A percentile compares a stretch with the other conserved stretches of the same genome.
Conservation (phyloP, 30 jellyfish, hydroid and myxozoan genomes). For the Hydractinia symbiolongicarpus region DNA sequence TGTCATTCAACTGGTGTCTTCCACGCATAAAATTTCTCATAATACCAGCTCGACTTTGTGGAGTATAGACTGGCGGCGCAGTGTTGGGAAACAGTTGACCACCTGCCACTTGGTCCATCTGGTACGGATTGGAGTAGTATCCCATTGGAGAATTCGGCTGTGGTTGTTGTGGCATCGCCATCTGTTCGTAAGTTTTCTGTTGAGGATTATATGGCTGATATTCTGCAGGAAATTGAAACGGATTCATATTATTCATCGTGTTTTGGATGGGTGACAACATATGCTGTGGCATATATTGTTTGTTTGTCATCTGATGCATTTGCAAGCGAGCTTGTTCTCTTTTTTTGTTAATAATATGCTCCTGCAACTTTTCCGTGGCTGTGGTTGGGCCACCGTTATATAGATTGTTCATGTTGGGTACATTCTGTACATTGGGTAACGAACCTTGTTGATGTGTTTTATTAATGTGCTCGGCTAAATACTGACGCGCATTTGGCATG, state of each 20-base stretch:
- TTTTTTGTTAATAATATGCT: constrained; percentile 4
- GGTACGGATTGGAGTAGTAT: constrained; percentile 17
- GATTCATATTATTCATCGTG: constrained; percentile 4
- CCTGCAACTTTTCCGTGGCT: constrained; percentile 21
- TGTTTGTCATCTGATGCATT: constrained; percentile 16
- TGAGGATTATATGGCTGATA: constrained; percentile 19
- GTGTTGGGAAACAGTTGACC: constrained; percentile 18
- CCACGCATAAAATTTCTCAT: constrained; percentile 16
- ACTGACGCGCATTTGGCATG: constrained; percentile 21
- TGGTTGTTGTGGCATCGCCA: constrained; percentile 15
- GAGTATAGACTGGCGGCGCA: constrained; percentile 19
- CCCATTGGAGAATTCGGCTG: constrained; percentile 17
- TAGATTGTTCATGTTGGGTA: constrained; percentile 20
- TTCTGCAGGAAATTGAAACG: constrained; percentile 25
- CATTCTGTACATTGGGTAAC: neutral
- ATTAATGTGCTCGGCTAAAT: constrained; percentile 11
- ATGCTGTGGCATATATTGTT: neutral
- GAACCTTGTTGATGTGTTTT: constrained; percentile 11
- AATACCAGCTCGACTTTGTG: constrained; percentile 18
- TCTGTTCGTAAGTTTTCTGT: constrained; percentile 1
- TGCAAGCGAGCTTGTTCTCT: constrained; percentile 9
- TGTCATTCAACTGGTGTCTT: neutral
- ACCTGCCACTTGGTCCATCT: constrained; percentile 16
- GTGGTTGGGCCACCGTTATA: constrained; percentile 14
- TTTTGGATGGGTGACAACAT: constrained; percentile 17